These are phyloP conservation scores for Caenorhabditis sinica DNA, from an alignment of 2,888 invertebrate species.

Conservation along the genomic window DNA sequence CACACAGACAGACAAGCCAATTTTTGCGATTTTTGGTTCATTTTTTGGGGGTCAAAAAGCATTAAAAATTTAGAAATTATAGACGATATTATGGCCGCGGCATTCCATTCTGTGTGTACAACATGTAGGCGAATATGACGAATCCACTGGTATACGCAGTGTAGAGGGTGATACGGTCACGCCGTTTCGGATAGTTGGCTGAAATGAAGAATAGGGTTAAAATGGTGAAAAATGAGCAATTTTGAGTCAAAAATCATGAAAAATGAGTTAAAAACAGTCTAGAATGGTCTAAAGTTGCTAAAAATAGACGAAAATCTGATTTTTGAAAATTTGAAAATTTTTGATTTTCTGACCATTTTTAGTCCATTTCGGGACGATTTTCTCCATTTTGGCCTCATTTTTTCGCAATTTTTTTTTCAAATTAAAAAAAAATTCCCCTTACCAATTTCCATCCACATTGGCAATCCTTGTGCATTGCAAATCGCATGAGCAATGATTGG, in stretches of 20 bases:
- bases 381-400: too few relatives aligned
- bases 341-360: too few relatives aligned
- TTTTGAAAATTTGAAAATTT: too few relatives aligned
- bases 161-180: slow-evolving; percentile 51
- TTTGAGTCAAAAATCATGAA: too few relatives aligned
- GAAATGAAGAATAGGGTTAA: too few relatives aligned
- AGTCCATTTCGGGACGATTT: too few relatives aligned
- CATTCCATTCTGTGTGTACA: slow-evolving; percentile 49
- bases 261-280: slow-evolving; percentile 1
- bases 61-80: too few relatives aligned
- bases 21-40: too few relatives aligned
- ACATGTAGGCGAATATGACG: slow-evolving; percentile 32
- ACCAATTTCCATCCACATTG: slow-evolving; percentile 76
- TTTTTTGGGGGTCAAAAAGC: too few relatives aligned
- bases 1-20: too few relatives aligned
- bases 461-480: slow-evolving; percentile 81
- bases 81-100: slow-evolving; percentile 22
- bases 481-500: slow-evolving; percentile 81
- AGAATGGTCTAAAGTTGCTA: background rate
- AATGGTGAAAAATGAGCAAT: too few relatives aligned
- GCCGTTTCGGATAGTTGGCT: slow-evolving; percentile 58
- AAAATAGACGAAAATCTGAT: slow-evolving; percentile 1
- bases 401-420: background rate
- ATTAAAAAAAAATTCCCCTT: too few relatives aligned
- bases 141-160: slow-evolving; percentile 45